Percentiles rank a stretch among this genome's conserved stretches.
These are phyloP conservation scores for Butorides virescens DNA, from an alignment of 2,113 vertebrate species.

Conservation along the genomic window DNA sequence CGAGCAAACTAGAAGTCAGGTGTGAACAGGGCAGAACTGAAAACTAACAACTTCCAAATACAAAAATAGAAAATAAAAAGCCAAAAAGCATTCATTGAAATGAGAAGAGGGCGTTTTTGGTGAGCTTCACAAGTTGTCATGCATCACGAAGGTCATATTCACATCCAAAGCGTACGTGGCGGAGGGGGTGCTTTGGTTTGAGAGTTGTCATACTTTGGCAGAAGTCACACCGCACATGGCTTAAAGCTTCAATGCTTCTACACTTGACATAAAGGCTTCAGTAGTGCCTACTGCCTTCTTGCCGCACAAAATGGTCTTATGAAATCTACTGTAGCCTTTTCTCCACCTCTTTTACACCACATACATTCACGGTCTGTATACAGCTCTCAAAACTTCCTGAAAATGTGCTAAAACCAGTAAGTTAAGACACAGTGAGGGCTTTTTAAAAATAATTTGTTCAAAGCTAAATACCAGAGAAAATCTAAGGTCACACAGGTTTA, in stretches of 20 bases:
- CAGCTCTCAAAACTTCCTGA: neutral
- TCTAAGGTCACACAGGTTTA: neutral
- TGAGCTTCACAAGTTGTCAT: neutral
- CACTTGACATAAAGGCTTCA: neutral
- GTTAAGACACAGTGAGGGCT: neutral
- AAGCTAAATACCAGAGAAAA: neutral
- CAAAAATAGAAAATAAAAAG: neutral
- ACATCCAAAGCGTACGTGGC: neutral
- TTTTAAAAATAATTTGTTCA: neutral
- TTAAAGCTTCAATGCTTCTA: neutral
- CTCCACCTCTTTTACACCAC: neutral
- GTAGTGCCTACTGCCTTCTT: neutral
- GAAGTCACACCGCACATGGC: neutral
- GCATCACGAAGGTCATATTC: neutral
- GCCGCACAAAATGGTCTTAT: rapidly evolving
- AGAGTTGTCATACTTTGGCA: neutral
- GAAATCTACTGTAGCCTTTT: neutral
- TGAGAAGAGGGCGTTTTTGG: neutral
- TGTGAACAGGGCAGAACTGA: neutral
- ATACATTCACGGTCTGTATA: neutral
- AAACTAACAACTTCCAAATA: neutral
- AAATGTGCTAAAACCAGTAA: neutral
- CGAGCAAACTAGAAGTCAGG: neutral
- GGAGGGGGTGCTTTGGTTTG: neutral
- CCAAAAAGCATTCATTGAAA: neutral